Evolutionary conservation across 1,140 invertebrate genomes (phyloP).

Genomic region (Ceratina australensis): DNA sequence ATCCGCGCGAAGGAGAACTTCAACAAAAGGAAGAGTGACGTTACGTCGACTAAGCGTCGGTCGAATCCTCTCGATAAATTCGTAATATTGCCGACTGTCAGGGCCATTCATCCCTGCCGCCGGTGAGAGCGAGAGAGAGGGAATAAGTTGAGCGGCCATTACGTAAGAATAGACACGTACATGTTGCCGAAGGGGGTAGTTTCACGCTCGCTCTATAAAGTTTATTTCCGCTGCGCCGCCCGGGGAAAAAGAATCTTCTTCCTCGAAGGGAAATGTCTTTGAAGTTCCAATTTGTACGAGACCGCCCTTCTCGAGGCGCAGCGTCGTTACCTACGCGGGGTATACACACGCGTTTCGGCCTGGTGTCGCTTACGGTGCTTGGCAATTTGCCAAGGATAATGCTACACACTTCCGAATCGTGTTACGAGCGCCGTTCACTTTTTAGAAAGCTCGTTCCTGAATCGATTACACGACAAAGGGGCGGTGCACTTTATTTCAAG

Average conservation of each 20-base stretch:
- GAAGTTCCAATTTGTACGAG: slow-evolving; percentile 43
- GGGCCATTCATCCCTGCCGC: slow-evolving; percentile 24
- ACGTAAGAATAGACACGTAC: slow-evolving; percentile 38
- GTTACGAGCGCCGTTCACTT: not conserved
- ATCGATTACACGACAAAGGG: not conserved
- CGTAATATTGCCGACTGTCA: slow-evolving; percentile 41
- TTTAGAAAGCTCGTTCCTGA: not conserved
- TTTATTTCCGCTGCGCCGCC: slow-evolving; percentile 27
- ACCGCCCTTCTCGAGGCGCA: not conserved
- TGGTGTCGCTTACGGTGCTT: not conserved
- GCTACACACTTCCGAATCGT: not conserved
- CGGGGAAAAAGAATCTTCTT: not conserved
- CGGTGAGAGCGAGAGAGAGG: too few relatives aligned
- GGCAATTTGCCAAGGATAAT: slow-evolving; percentile 20
- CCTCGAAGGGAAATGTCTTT: slow-evolving; percentile 14
- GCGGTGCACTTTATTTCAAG: too few relatives aligned
- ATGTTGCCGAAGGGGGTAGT: not conserved
- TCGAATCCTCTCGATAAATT: slow-evolving; percentile 40
- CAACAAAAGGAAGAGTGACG: not conserved
- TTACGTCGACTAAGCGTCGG: slow-evolving; percentile 17
- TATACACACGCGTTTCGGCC: too few relatives aligned
- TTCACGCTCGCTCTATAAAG: slow-evolving; percentile 20
- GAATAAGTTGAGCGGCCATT: slow-evolving; percentile 6
- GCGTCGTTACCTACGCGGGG: slow-evolving; percentile 2
- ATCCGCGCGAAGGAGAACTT: not conserved